A percentile compares a stretch with the other conserved stretches of the same genome.
Conservation (phyloP, 2,113 vertebrate species). For the Orthonyx spaldingii region DNA sequence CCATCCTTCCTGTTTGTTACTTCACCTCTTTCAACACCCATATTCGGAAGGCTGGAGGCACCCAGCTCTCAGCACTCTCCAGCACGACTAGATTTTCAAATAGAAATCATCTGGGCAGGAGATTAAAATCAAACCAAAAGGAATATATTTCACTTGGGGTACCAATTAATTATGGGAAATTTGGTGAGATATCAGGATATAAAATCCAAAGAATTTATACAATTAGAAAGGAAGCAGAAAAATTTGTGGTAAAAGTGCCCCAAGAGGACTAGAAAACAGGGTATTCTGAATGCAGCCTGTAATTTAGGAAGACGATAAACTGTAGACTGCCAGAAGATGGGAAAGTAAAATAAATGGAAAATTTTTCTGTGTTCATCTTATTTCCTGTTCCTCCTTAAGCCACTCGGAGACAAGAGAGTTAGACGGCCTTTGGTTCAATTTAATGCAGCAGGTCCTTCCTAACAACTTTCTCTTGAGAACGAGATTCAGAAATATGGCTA, state of each 20-base stretch:
- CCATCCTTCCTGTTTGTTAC: not conserved
- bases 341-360: not conserved
- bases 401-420: not conserved
- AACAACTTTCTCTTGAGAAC: not conserved
- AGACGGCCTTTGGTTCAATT: not conserved
- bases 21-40: not conserved
- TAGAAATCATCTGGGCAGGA: not conserved
- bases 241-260: not conserved
- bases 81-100: not conserved
- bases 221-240: not conserved
- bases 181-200: not conserved
- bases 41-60: not conserved
- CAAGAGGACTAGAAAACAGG: not conserved
- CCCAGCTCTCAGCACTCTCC: not conserved
- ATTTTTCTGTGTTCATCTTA: not conserved
- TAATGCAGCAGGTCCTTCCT: not conserved
- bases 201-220: not conserved
- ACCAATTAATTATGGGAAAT: not conserved
- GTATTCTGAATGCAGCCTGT: not conserved
- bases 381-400: not conserved
- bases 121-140: not conserved
- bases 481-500: not conserved
- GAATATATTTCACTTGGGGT: not conserved
- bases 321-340: not conserved
- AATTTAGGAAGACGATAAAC: not conserved